Base-by-base conservation (phyloP, 2,113 vertebrate genomes). In the Nesogale talazaci region DNA sequence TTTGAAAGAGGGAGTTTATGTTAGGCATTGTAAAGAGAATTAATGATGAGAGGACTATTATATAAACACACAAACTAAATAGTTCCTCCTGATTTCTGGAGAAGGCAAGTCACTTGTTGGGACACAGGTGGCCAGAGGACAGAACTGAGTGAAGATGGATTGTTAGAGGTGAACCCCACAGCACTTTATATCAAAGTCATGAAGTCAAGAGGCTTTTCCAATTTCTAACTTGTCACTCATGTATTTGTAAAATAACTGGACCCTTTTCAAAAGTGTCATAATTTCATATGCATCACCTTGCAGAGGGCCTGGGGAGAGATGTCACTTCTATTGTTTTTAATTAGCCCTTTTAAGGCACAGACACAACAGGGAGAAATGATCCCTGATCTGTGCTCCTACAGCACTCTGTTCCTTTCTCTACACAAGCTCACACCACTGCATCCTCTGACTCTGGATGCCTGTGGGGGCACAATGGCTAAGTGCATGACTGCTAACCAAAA, bases 1-100 rank as follows among this genome's bases (percentile, higher is more conserved):
- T 74, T 76, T 94, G 36, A n/a, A 89, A 90, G 42, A 78, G 69
- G 31, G 69, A 23, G 65, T 78, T 81, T 82, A 36, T 20, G 40
- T 89, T 81, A 63, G 19, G 19, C 27, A 80, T 74, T 63, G 86
- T 29, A 87, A 40, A 19, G 69, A 25, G 6, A 56, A 67, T 80
- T 72, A 75, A 29, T 87, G 31, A 87, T 20, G 42, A 46, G 14
- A 90, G 27, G 27, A 74, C 15, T 46, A 79, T 38, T 34, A 22
- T 22, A 46, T 81, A 69, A n/a, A n/a, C 31, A 34, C 8, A 83
- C 82, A 69, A 78, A 74, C 8, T 83, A 67, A 31, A 77, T 67
- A 36, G 2, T 23, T 78, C 56, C 6, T 90, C 31, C 6, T 85
- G 3, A 12, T 34, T 23, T 31, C n/a, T n/a, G 6, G 67, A 42